phyloP scores from a whole-genome alignment of 2,113 vertebrate genomes.

The Salvelinus fontinalis region DNA sequence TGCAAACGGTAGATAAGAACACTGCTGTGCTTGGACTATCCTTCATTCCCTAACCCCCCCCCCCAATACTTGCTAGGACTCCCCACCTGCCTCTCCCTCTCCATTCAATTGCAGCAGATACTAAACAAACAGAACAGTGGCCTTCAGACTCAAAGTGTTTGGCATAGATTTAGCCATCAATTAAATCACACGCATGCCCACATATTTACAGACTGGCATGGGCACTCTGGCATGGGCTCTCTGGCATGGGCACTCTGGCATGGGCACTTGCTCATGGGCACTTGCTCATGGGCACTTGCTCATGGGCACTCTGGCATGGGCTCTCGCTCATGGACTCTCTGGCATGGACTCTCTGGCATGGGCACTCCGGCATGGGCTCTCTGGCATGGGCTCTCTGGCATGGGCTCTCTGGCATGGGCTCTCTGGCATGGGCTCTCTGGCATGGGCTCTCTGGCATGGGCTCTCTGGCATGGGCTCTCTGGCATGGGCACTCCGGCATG shows the following conservation, averaged over 20 bases:
- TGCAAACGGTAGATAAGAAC: no score
- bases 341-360: neutral
- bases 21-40: no score
- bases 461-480: no score
- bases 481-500: neutral
- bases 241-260: neutral
- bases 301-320: neutral
- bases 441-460: no score
- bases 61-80: neutral
- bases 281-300: neutral
- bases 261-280: neutral
- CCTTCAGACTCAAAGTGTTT: neutral
- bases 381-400: neutral
- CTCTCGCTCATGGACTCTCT: no score
- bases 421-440: no score
- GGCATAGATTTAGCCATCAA: neutral
- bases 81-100: neutral
- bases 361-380: neutral
- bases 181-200: neutral
- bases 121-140: neutral
- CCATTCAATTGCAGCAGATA: neutral
- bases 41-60: neutral
- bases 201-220: neutral
- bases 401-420: no score
- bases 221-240: no score